Evolutionary conservation across 2,888 invertebrate species (phyloP), one percentile per base, ranked within the genome.

Genomic region (Escarpia spicata): DNA sequence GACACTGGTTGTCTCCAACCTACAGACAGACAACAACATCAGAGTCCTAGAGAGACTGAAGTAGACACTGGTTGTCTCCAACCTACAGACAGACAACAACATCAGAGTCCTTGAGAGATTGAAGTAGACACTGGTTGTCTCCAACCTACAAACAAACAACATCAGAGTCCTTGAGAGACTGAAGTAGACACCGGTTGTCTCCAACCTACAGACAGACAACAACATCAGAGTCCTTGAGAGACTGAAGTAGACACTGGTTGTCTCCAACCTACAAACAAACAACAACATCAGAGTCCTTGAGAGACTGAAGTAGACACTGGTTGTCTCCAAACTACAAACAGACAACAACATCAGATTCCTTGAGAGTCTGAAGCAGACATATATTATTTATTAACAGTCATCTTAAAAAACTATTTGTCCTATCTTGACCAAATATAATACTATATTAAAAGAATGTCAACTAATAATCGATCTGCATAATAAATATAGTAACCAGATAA

Each of bases 31-130:
- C 37, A 37, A 37, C 37, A 37, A 37, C 37, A 37, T 37, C 37
- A 37, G 98, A 98, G 95, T 98, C 98, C 96, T 98, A 98, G 8
- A 98, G 97, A 0, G 98, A 98, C 96, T 98, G 98, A 90, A 98
- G 96, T 92, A 98, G 96, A 93, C 98, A 98, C 96, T 98, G 98
- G 96, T 98, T 98, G 96, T 98, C 98, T 92, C 98, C 98, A 93
- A 98, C 97, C 98, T 98, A 95, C 92, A 95, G 19, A 3, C 26
- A 75, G 26, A 75, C 75, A 75, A 19, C 6, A 19, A 75, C 37
- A 75, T n/a, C 75, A 26, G 6, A 75, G 37, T 37, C 37, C 37
- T 37, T 37, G 37, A 37, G 37, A 37, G 37, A 37, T 1, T 37
- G 37, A 37, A 37, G 37, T 37, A 37, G 37, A 37, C 37, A 37